Evolutionary conservation across 2,888 invertebrate species (phyloP).

Genomic region (Tetranychus truncatus): DNA sequence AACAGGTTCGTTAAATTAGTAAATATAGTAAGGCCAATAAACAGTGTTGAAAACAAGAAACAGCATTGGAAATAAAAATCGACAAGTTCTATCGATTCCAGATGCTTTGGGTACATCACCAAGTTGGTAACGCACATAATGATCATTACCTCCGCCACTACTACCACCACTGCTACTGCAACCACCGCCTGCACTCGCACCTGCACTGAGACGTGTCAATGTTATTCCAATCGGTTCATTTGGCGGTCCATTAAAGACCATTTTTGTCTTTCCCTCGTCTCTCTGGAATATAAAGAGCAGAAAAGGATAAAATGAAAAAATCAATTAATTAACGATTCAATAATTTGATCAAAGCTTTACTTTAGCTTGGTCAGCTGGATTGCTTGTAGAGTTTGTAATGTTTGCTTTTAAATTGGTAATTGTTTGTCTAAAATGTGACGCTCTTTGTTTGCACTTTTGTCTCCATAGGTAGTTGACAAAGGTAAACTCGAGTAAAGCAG

Average conservation of each 20-base stretch:
- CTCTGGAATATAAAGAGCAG: too few species aligned
- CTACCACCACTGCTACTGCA: neutral
- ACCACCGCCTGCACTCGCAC: neutral
- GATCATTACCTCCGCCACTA: neutral
- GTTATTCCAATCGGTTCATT: neutral
- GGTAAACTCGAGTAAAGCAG: slow-evolving; percentile 37
- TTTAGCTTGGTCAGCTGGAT: neutral
- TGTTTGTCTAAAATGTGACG: neutral
- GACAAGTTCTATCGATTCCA: slow-evolving; percentile 34
- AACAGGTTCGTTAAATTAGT: neutral
- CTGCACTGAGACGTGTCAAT: neutral
- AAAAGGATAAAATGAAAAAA: too few species aligned
- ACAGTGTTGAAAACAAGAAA: slow-evolving; percentile 36
- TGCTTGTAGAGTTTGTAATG: neutral
- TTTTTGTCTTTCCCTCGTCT: too few species aligned
- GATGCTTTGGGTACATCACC: neutral
- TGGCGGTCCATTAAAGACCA: neutral
- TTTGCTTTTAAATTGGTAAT: neutral
- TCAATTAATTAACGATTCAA: too few species aligned
- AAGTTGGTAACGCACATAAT: neutral
- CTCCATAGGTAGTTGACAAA: slow-evolving; percentile 37
- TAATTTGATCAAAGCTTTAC: neutral
- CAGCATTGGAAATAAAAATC: slow-evolving; percentile 34
- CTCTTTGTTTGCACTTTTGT: neutral
- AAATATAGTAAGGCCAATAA: slow-evolving; percentile 36